Evolutionary conservation across 2,797 vertebrate genomes (phyloP).

Genomic region (Lepus oiostolus): DNA sequence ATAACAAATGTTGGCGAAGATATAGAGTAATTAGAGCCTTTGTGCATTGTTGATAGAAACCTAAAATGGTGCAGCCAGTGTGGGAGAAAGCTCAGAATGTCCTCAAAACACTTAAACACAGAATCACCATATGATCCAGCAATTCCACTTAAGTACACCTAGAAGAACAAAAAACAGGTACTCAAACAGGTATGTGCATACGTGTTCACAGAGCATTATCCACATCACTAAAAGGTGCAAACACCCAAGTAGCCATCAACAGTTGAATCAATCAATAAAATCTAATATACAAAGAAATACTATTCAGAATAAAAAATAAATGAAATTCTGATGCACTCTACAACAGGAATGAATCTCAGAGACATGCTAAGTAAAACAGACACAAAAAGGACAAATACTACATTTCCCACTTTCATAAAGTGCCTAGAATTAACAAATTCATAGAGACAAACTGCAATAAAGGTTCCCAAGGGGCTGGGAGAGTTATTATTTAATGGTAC

Average conservation of each 20-base stretch:
- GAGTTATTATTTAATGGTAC: neutral
- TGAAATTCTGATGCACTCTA: neutral
- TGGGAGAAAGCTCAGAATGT: neutral
- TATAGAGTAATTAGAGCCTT: constrained; percentile 33
- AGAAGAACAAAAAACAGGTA: neutral
- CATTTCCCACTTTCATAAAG: neutral
- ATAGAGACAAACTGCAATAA: neutral
- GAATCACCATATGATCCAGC: neutral
- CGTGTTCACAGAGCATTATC: neutral
- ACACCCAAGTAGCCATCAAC: neutral
- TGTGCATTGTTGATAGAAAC: neutral
- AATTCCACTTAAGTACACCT: neutral
- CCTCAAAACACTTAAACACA: constrained; percentile 11
- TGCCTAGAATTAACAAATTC: neutral
- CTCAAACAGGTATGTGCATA: neutral
- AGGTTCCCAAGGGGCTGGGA: neutral
- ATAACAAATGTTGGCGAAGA: constrained; percentile 39
- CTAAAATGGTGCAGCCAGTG: neutral
- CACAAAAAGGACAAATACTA: neutral
- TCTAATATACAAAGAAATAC: neutral
- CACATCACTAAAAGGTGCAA: neutral
- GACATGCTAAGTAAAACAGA: constrained; percentile 30
- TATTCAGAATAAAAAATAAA: constrained; percentile 1
- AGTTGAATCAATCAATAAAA: constrained; percentile 17
- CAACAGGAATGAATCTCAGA: neutral